Conservation (phyloP, 2,797 vertebrate species). For the Gobionotothen gibberifrons region DNA sequence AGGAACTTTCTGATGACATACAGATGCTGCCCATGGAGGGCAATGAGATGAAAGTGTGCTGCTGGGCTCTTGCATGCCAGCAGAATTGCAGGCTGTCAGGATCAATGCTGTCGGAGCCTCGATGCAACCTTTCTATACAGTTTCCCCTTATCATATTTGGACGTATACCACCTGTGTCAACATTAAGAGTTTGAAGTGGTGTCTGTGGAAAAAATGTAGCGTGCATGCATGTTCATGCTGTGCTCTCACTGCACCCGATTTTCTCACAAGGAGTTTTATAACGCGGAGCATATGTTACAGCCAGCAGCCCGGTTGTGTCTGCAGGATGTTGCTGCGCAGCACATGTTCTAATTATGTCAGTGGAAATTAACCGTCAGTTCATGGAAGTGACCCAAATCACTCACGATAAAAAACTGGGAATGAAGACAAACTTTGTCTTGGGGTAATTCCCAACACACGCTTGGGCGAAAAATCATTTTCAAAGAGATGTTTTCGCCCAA, state of each 20-base stretch:
- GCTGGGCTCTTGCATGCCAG: conserved; percentile 39
- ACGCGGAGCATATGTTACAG: conserved; percentile 62
- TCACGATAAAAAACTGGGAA: conserved; percentile 18
- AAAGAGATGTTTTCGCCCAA: background rate
- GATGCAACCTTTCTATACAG: background rate
- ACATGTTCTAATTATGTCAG: conserved; percentile 47
- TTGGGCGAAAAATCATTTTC: background rate
- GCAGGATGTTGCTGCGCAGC: conserved; percentile 47
- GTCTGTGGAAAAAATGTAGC: conserved; percentile 42
- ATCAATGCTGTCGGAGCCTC: background rate
- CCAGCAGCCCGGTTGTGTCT: conserved; percentile 8
- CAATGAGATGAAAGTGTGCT: conserved; percentile 55
- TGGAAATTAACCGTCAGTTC: conserved; percentile 25
- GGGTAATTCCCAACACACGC: background rate
- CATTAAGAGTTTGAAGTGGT: conserved; percentile 44
- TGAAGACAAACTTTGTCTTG: background rate
- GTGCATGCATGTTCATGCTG: conserved; percentile 52
- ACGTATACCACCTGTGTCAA: conserved; percentile 65
- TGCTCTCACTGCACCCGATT: conserved; percentile 40
- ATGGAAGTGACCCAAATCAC: conserved; percentile 23
- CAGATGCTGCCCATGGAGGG: conserved; percentile 62
- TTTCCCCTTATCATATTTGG: conserved; percentile 42
- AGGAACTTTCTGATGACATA: conserved; percentile 65
- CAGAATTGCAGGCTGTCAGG: conserved; percentile 11
- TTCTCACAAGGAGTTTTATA: conserved; percentile 57